Conservation (phyloP, 2,888 invertebrate genomes). For the Scaptomyza polygonia region DNA sequence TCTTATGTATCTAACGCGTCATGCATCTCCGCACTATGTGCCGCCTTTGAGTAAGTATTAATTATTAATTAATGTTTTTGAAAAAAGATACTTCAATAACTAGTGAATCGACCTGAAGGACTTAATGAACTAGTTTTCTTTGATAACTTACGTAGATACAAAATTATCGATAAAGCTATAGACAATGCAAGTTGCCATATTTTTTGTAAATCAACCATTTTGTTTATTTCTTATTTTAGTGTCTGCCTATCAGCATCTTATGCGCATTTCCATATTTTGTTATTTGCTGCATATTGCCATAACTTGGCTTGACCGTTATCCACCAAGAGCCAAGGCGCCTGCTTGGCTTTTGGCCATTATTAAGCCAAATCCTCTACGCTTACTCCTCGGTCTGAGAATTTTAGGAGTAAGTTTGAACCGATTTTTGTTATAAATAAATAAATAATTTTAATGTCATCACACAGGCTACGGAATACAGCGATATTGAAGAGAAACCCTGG, state of each 20-base stretch:
- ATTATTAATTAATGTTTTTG: too few species aligned
- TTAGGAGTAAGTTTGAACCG: conserved; percentile 71
- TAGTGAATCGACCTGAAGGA: neutral
- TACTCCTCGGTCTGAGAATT: conserved; percentile 71
- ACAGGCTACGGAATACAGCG: conserved; percentile 74
- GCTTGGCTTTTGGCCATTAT: conserved; percentile 61
- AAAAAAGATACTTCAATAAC: neutral
- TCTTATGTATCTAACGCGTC: conserved; percentile 78
- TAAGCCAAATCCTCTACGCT: conserved; percentile 70
- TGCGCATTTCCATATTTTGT: conserved; percentile 70
- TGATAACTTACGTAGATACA: too few species aligned
- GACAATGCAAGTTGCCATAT: too few species aligned
- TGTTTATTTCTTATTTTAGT: conserved; percentile 57
- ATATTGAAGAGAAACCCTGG: conserved; percentile 80
- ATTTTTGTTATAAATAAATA: fast-evolving
- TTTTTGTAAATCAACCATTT: neutral
- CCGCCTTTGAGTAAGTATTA: conserved; percentile 77
- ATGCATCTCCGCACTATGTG: conserved; percentile 80
- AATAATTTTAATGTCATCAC: neutral
- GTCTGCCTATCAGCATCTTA: conserved; percentile 72
- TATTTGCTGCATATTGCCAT: conserved; percentile 78
- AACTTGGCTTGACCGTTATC: conserved; percentile 81
- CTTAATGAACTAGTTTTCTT: neutral
- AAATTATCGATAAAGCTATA: neutral
- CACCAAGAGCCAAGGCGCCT: conserved; percentile 73